These are phyloP conservation scores for Drosophila arizonae DNA, from an alignment of 1,140 invertebrate species.

Conservation along the genomic window DNA sequence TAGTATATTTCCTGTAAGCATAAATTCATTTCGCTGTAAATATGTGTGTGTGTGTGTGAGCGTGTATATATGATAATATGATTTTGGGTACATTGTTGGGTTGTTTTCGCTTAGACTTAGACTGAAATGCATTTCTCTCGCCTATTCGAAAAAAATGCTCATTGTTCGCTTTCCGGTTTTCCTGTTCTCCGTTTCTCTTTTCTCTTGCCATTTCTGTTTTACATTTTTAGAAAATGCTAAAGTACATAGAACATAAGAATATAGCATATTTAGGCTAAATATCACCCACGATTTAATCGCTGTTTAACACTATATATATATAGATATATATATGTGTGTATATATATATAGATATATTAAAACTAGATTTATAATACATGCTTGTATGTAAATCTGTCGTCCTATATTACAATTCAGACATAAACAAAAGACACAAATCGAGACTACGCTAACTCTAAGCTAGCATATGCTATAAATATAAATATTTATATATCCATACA, in stretches of 20 bases:
- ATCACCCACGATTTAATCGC: conserved; percentile 82
- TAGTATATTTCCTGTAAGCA: conserved; percentile 61
- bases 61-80: conserved; percentile 44
- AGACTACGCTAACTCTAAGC: conserved; percentile 47
- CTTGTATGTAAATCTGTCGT: conserved; percentile 31
- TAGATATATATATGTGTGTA: no score
- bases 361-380: conserved; percentile 75
- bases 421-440: conserved; percentile 47
- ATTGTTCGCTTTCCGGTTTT: conserved; percentile 29
- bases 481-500: conserved; percentile 26
- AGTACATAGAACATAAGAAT: conserved; percentile 80
- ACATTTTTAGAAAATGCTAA: conserved; percentile 81
- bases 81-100: conserved; percentile 48
- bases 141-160: conserved; percentile 30
- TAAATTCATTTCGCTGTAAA: conserved; percentile 70
- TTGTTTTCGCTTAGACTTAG: conserved; percentile 22
- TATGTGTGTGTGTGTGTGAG: conserved; percentile 35
- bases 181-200: conserved; percentile 22
- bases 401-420: conserved; percentile 47
- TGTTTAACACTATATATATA: conserved; percentile 67
- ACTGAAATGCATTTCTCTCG: conserved; percentile 21
- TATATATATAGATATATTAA: conserved; percentile 39
- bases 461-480: conserved; percentile 38
- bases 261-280: conserved; percentile 82
- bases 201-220: conserved; percentile 46